Evolutionary conservation across 2,113 vertebrate genomes (phyloP), one percentile per base, ranked within the genome.

Genomic region (Telmatochromis brachygnathus): DNA sequence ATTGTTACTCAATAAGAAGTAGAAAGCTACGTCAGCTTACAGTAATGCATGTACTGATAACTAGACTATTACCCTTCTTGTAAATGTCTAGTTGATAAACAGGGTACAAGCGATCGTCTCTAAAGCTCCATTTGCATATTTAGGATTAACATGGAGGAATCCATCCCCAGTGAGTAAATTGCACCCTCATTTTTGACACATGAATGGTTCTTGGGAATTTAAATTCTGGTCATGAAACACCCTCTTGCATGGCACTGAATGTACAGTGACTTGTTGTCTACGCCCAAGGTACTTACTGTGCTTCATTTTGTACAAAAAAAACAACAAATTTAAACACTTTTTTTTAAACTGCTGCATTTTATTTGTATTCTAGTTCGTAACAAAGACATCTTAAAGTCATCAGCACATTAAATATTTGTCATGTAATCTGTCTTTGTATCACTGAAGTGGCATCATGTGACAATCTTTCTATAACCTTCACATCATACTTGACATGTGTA

Each of bases 381-480:
- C 15, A 56, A 83, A n/a, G 6, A 73, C 68, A 90, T 55, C 9
- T 30, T 28, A 35, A 86, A 79, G 21, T 60, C 62, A 81, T 55
- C 73, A 80, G 17, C 23, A 53, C 65, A 80, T 23, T 77, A 42
- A 83, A 85, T 58, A 6, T 73, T 23, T 84, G 14, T 37, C 39
- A 83, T 56, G 75, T 30, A 47, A 53, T 85, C 60, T 28, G 21
- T 82, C 37, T 81, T 88, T 60, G 13, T 79, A 73, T 92, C 84
- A 87, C 85, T 80, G 9, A 83, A 89, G 60, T 87, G 82, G 39
- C 68, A 84, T 88, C 84, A 73, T 88, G 82, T 93, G 94, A 95
- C 91, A 95, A 94, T 95, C 90, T 5, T 86, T 83, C 35, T 81
- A 84, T 88, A 73, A 79, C 33, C 14, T 77, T 83, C 19, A 89